These are phyloP conservation scores for Serilophus lunatus DNA, from an alignment of 2,113 vertebrate genomes.

Conservation along the genomic window DNA sequence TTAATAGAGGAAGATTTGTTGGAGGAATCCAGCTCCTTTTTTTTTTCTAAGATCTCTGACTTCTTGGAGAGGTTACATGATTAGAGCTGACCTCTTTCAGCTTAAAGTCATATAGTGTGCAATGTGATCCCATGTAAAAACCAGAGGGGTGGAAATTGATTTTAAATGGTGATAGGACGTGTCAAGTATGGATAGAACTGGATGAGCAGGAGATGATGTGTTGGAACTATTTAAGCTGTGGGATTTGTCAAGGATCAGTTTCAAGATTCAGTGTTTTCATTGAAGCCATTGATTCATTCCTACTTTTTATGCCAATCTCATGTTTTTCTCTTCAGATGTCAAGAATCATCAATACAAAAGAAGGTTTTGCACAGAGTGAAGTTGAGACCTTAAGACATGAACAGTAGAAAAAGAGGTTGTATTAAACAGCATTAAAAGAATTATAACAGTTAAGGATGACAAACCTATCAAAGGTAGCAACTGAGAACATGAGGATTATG, in stretches of 20 bases:
- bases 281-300: neutral
- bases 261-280: neutral
- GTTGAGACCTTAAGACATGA: neutral
- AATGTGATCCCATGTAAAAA: neutral
- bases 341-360: neutral
- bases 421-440: neutral
- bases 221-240: neutral
- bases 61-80: neutral
- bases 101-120: neutral
- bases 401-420: neutral
- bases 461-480: neutral
- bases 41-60: neutral
- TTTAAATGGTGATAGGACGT: neutral
- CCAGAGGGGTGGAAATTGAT: neutral
- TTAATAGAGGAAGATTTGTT: neutral
- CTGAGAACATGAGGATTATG: neutral
- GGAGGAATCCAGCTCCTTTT: neutral
- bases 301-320: fast-evolving
- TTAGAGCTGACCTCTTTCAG: neutral
- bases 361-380: neutral
- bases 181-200: neutral
- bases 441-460: neutral
- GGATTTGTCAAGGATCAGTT: neutral
- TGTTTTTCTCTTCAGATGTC: neutral
- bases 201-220: neutral